phyloP scores from a whole-genome alignment of 2,888 invertebrate genomes.

The Drosophila buzzatii region DNA sequence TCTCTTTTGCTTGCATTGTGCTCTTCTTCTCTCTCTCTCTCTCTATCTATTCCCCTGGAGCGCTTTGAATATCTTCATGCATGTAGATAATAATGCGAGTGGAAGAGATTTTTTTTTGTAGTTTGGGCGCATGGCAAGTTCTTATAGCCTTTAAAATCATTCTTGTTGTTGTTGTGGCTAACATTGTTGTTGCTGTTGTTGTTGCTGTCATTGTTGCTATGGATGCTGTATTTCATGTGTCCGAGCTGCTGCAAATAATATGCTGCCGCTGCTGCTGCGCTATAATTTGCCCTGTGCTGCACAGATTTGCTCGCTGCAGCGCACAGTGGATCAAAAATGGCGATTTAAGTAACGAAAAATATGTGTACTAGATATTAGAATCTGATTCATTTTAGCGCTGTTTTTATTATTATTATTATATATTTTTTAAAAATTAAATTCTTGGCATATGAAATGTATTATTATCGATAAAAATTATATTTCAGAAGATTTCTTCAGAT shows the following conservation, averaged over 20 bases:
- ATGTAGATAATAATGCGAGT: slow-evolving; percentile 44
- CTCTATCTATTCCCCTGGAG: neutral
- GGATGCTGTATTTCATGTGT: slow-evolving; percentile 53
- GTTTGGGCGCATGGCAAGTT: slow-evolving; percentile 10
- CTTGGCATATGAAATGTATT: no score
- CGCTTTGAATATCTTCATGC: slow-evolving; percentile 41
- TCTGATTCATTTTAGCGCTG: neutral
- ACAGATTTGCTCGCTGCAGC: slow-evolving; percentile 50
- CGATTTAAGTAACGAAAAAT: no score
- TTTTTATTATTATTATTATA: neutral
- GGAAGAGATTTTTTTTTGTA: slow-evolving; percentile 41
- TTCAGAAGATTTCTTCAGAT: no score
- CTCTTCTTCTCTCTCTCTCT: neutral
- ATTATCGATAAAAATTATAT: neutral
- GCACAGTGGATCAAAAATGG: slow-evolving; percentile 35
- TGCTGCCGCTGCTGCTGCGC: slow-evolving; percentile 62
- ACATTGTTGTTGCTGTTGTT: slow-evolving; percentile 7
- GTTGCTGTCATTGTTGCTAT: slow-evolving; percentile 23
- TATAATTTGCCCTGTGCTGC: slow-evolving; percentile 68
- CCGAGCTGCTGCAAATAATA: slow-evolving; percentile 70
- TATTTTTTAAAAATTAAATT: neutral
- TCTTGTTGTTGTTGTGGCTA: slow-evolving; percentile 22
- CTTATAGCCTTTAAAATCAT: slow-evolving; percentile 35
- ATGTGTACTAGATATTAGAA: no score
- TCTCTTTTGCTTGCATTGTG: neutral